Percentiles rank a stretch among this genome's conserved stretches.
Evolutionary conservation across 2,797 vertebrate species (phyloP).

Genomic region (Falco columbarius): DNA sequence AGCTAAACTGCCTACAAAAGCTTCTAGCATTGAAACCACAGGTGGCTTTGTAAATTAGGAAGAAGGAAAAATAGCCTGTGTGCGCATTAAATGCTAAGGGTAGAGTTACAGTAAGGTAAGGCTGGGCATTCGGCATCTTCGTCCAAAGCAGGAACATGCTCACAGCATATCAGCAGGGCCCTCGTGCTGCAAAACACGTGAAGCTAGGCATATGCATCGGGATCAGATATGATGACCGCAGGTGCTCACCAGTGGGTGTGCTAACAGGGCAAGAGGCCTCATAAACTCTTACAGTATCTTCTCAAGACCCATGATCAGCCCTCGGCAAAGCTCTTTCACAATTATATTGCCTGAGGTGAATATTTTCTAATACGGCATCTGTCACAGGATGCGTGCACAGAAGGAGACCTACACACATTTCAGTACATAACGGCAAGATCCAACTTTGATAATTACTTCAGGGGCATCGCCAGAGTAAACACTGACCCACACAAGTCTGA

Average conservation of each 20-base stretch:
- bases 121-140: neutral
- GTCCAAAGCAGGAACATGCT: neutral
- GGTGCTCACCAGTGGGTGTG: neutral
- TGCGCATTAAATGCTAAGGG: accelerated
- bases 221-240: neutral
- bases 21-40: neutral
- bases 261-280: neutral
- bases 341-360: neutral
- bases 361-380: neutral
- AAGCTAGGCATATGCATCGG: neutral
- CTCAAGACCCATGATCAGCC: neutral
- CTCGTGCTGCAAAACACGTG: neutral
- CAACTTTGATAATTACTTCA: neutral
- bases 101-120: neutral
- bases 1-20: neutral
- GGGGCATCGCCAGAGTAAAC: accelerated
- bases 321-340: neutral
- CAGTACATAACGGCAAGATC: neutral
- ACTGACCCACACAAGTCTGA: accelerated
- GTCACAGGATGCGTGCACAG: neutral
- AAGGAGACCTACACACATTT: neutral
- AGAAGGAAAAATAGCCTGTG: neutral
- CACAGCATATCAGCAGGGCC: neutral
- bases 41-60: neutral
- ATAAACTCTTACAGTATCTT: neutral